Base-by-base conservation (phyloP, 1,140 invertebrate genomes). In the Aphelinus certus region DNA sequence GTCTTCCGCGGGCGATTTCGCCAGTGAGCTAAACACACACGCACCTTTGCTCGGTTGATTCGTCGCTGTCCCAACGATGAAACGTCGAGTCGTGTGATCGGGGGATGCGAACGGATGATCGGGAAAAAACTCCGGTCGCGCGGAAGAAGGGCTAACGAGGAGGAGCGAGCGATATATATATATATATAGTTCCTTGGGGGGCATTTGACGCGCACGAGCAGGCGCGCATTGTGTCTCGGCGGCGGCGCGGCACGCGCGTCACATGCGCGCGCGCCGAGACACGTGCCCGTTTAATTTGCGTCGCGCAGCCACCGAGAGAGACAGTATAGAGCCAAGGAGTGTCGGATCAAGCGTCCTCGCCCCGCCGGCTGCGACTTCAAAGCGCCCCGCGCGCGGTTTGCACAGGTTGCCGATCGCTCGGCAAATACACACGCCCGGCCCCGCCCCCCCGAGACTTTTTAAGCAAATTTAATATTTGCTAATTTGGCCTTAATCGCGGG, bases 281-380 rank as follows among this genome's bases (percentile, higher is more conserved):
- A 71, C 69, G 69, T 71, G 69, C 63, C 69, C 60, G 58, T 71
- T 62, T 53, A 71, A 71, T 71, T 71, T 71, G 49, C 64, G 64
- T 48, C n/a, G 7, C 42, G 26, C 2, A 45, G 7, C 56, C 45
- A 53, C 43, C 46, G 64, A 5, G 9, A 43, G 60, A 45, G 26
- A 57, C 56, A 7, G 10, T 10, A 3, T n/a, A 57, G 10, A n/a
- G 55, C 46, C 62, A 45, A 48, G 58, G 66, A 60, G 66, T 68
- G 66, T 68, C 66, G 45, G 58, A 70, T 70, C 57, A 61, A 70
- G 68, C 57, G 53, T 51, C 45, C 68, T 9, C 68, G 10, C 64
- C 49, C 10, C 26, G 65, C 9, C 3, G n/a, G 3, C 62, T 47
- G 2, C 46, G 9, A 65, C 71, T 73, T 73, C 71, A 73, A 73